phyloP scores from a whole-genome alignment of 2,113 vertebrate species.

The Sardina pilchardus region DNA sequence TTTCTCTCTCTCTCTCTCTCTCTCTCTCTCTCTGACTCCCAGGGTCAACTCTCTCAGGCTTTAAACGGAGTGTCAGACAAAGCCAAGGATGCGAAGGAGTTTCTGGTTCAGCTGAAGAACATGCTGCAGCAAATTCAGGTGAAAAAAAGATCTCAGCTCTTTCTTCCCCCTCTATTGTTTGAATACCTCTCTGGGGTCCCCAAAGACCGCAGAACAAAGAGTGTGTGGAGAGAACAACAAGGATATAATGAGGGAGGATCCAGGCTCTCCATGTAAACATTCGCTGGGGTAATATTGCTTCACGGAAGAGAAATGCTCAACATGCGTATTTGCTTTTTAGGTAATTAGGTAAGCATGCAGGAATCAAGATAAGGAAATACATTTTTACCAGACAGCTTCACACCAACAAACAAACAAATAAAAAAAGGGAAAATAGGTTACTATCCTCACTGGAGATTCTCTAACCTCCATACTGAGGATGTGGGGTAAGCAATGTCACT shows the following conservation, averaged over 20 bases:
- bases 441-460: background rate
- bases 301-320: background rate
- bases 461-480: constrained; percentile 3
- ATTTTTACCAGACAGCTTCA: background rate
- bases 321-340: background rate
- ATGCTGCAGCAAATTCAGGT: constrained; percentile 98
- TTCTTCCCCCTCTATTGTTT: background rate
- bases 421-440: background rate
- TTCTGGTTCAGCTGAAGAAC: constrained; percentile 94
- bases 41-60: constrained; percentile 96
- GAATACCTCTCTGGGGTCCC: background rate
- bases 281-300: background rate
- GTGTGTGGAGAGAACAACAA: background rate
- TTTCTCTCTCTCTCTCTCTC: background rate
- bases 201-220: background rate
- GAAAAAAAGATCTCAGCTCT: constrained; percentile 44
- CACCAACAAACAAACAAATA: constrained; percentile 1
- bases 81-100: constrained; percentile 98
- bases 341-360: too few species aligned
- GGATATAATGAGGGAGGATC: background rate
- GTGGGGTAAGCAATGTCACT: constrained; percentile 14
- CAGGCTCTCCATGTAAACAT: background rate
- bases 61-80: constrained; percentile 95
- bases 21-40: constrained; percentile 41
- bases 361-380: background rate